Base-by-base conservation (phyloP, 2,113 vertebrate genomes). In the Alaudala cheleensis region DNA sequence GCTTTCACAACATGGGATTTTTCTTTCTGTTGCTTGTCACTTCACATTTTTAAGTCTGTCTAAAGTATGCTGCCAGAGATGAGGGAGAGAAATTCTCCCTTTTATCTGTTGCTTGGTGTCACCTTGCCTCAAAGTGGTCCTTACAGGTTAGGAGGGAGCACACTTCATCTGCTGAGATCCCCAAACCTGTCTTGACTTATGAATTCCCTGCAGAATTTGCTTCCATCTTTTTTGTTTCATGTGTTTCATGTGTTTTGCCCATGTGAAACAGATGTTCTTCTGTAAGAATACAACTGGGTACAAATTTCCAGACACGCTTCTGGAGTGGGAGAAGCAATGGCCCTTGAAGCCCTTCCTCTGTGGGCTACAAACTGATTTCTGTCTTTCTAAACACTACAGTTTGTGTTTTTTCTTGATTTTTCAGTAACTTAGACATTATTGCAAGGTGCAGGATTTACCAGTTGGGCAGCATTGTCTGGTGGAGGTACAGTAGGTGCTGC, bases 261-360 rank as follows among this genome's bases (percentile, higher is more conserved):
- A 23, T 5, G 22, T 76, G 86, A 82, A 82, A 56, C 0, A 2
- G 61, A 33, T 28, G 44, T 49, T 34, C 4, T 90, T 90, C 89
- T 57, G 7, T 72, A 40, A 86, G 66, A 56, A 16, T 31, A 34
- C 0, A 0, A 11, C 42, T 47, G 34, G 33, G 11, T 56, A 44
- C 12, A 0, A 42, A 44, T 71, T 79, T 90, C 40, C 44, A 64
- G 73, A 57, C 61, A 42, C 6, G 8, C 31, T 29, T 90, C 25
- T 66, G 31, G 20, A 61, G 10, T 3, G 1, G 13, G 49, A 87
- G 40, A 54, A 64, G 40, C 40, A n/a, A 5, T 33, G 39, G 33
- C 40, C 28, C 12, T 50, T 42, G 49, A 53, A 65, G 33, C 61
- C 53, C 40, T 85, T 91, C 15, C 6, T 25, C 6, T 1, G 0